phyloP scores from a whole-genome alignment of 2,113 vertebrate genomes.

The Gymnarchus niloticus region DNA sequence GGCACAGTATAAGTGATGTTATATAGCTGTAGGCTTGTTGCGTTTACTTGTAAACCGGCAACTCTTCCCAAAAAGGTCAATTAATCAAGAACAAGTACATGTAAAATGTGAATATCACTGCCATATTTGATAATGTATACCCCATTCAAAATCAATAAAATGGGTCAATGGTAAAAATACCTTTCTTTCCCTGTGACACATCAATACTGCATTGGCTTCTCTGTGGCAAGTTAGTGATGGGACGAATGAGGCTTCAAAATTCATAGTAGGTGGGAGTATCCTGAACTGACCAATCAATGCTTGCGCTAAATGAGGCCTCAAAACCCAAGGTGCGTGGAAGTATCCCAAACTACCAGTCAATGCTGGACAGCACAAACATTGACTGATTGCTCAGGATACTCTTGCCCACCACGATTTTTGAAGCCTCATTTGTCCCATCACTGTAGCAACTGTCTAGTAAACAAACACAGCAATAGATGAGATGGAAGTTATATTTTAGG shows the following conservation, averaged over 20 bases:
- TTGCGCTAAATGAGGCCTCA: too few relatives aligned
- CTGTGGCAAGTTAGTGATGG: too few relatives aligned
- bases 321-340: too few relatives aligned
- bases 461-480: not conserved
- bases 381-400: too few relatives aligned
- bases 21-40: constrained; percentile 22
- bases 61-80: constrained; percentile 22
- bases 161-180: not conserved
- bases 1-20: constrained; percentile 19
- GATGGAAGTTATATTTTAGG: too few relatives aligned
- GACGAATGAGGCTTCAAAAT: too few relatives aligned
- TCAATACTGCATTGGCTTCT: not conserved
- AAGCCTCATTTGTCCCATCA: too few relatives aligned
- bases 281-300: too few relatives aligned
- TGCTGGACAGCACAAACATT: too few relatives aligned
- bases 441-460: not conserved
- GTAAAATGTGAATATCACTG: not conserved
- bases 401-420: too few relatives aligned
- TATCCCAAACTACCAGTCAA: too few relatives aligned
- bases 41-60: constrained; percentile 22
- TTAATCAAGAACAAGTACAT: constrained; percentile 12
- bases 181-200: not conserved
- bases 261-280: too few relatives aligned
- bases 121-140: not conserved
- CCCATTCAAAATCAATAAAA: constrained; percentile 2